Percentiles rank a stretch among this genome's conserved stretches.
Conservation (phyloP, 1,140 invertebrate genomes). For the Pseudomyrmex gracilis region DNA sequence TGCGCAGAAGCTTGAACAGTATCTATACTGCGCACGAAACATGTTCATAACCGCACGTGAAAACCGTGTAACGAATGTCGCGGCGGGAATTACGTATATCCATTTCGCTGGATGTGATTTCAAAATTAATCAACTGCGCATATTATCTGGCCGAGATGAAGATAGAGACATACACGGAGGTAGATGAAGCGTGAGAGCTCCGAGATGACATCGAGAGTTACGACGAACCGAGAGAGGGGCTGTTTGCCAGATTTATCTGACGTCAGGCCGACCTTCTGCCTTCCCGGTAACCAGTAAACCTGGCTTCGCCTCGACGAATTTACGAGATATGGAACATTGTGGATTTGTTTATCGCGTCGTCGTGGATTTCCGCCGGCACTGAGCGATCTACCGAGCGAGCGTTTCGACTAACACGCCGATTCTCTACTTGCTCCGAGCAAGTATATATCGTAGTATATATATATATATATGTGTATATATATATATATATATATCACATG, state of each 20-base stretch:
- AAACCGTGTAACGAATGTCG: not conserved
- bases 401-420: conserved; percentile 34
- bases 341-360: conserved; percentile 62
- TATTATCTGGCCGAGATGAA: conserved; percentile 49
- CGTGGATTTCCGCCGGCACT: conserved; percentile 28
- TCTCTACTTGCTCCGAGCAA: conserved; percentile 9
- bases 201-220: conserved; percentile 50
- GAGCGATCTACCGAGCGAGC: not conserved
- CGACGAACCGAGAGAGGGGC: conserved; percentile 38
- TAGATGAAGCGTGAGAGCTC: conserved; percentile 43
- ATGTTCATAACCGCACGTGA: not conserved
- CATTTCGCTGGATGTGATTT: conserved; percentile 5
- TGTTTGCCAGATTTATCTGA: conserved; percentile 61
- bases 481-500: conserved; percentile 28
- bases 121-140: conserved; percentile 42
- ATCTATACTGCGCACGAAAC: too few species aligned
- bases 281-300: conserved; percentile 27
- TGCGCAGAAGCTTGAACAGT: too few species aligned
- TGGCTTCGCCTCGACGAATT: conserved; percentile 44
- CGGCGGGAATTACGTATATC: not conserved
- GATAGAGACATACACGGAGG: not conserved
- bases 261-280: conserved; percentile 38
- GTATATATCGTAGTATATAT: not conserved
- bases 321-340: conserved; percentile 41
- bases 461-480: conserved; percentile 18